phyloP scores from a whole-genome alignment of 1,140 invertebrate species.

The Gonatopus flavifemur region DNA sequence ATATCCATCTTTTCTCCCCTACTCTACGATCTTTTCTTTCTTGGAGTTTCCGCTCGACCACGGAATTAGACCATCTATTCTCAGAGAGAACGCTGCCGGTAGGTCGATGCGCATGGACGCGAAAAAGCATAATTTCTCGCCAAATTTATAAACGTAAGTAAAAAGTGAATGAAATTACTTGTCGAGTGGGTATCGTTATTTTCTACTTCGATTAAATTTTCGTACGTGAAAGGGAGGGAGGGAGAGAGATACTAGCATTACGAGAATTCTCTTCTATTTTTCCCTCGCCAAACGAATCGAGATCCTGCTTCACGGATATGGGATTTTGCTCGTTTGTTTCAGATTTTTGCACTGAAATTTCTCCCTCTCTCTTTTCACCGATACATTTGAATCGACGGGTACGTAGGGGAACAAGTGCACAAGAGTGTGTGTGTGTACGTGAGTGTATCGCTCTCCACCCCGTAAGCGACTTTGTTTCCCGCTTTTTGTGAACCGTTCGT shows the following conservation, averaged over 20 bases:
- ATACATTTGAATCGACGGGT: not conserved
- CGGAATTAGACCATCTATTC: slow-evolving; percentile 58
- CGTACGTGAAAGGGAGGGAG: too few species aligned
- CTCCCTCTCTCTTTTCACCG: slow-evolving; percentile 1
- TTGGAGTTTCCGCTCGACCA: slow-evolving; percentile 36
- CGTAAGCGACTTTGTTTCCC: slow-evolving; percentile 33
- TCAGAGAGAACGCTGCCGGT: slow-evolving; percentile 39
- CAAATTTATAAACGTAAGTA: too few species aligned
- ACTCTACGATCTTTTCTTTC: slow-evolving; percentile 21
- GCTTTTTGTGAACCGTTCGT: slow-evolving; percentile 31
- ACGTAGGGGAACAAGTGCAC: not conserved
- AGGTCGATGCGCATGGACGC: slow-evolving; percentile 29
- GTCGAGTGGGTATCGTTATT: too few species aligned
- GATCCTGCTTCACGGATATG: slow-evolving; percentile 1
- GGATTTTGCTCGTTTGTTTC: slow-evolving; percentile 29
- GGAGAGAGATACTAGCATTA: too few species aligned
- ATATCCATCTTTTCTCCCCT: slow-evolving; percentile 2
- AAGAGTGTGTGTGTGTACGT: slow-evolving; percentile 18
- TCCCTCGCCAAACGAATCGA: not conserved
- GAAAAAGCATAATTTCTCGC: slow-evolving; percentile 32
- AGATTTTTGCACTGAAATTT: slow-evolving; percentile 20
- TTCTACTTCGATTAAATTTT: too few species aligned
- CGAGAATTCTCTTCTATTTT: not conserved
- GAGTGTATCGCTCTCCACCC: too few species aligned
- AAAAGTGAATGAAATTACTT: too few species aligned